Evolutionary conservation across 1,140 invertebrate species (phyloP), one percentile per base, ranked within the genome.

Genomic region (Ectropis grisescens): DNA sequence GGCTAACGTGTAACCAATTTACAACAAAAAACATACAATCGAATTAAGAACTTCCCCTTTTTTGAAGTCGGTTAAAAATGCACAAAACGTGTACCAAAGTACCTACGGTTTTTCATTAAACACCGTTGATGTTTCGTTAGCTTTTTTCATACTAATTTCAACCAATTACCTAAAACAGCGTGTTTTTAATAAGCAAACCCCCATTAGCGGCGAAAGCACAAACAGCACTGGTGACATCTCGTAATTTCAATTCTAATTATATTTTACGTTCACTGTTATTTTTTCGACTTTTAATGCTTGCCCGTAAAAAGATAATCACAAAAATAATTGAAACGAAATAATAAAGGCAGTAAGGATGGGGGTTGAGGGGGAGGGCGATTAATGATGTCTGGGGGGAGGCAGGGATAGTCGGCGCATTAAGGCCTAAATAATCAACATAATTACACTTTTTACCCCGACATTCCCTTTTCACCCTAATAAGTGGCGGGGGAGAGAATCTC

Each of bases 311-410:
- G 76, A 81, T 81, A 79, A 79, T 81, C 74, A 79, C 71, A 68
- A 79, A 81, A 76, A 81, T 81, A 81, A 81, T 78, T 81, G 72
- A 81, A 81, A 78, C 71, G 76, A 81, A 81, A 81, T 76, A 78
- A 81, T 78, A 74, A 74, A 75, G 66, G 64, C 53, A 42, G 56
- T 36, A 36, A 43, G 52, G 37, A 45, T 46, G 40, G 49, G 58
- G 49, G 52, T 24, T n/a, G n/a, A n/a, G n/a, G n/a, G 43, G 30
- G 58, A 60, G 52, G 66, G 58, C 66, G 59, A 75, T 72, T 76
- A 76, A 76, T 76, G 67, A 66, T 54, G 37, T 50, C 34, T 28
- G 28, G 33, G 44, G 50, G 52, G 57, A 62, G 69, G 72, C 71
- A 80, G n/a, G n/a, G n/a, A n/a, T n/a, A n/a, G n/a, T n/a, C n/a